Conservation (phyloP, 2,888 invertebrate species). For the Miltochrista miniata region DNA sequence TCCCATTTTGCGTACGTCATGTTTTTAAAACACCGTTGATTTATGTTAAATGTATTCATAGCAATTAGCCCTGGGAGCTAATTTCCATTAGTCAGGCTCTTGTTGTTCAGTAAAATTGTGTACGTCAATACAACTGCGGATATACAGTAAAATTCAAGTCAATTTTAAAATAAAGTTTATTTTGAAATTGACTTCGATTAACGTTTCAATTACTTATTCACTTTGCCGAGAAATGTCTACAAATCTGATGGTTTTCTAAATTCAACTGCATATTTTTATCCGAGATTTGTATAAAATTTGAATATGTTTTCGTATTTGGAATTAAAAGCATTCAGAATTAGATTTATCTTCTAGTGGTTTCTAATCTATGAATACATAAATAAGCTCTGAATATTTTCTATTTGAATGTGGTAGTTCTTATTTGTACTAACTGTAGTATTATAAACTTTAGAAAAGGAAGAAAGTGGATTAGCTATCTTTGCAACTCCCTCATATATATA, state of each 20-base stretch:
- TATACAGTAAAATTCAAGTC: constrained; percentile 21
- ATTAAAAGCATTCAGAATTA: background rate
- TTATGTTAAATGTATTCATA: constrained; percentile 64
- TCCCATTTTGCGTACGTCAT: constrained; percentile 41
- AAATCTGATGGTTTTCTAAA: constrained; percentile 1
- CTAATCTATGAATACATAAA: background rate
- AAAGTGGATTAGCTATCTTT: no score
- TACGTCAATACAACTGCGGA: constrained; percentile 24
- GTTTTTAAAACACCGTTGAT: constrained; percentile 58
- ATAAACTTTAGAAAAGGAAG: no score
- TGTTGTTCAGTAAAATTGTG: constrained; percentile 47
- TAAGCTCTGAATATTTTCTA: no score
- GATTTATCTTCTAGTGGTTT: background rate
- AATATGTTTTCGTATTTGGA: background rate
- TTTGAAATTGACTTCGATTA: no score
- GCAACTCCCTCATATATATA: no score
- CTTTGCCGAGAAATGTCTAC: no score
- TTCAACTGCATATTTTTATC: constrained; percentile 5
- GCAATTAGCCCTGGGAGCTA: constrained; percentile 59
- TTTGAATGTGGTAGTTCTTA: no score
- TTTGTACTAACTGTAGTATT: no score
- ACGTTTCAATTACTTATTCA: no score
- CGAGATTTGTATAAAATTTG: constrained; percentile 7
- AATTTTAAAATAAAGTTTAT: constrained; percentile 12
- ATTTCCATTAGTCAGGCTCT: constrained; percentile 58